phyloP scores from a whole-genome alignment of 37 sponge, comb jelly and placozoan genomes.

The Aphrocallistes beatrix region DNA sequence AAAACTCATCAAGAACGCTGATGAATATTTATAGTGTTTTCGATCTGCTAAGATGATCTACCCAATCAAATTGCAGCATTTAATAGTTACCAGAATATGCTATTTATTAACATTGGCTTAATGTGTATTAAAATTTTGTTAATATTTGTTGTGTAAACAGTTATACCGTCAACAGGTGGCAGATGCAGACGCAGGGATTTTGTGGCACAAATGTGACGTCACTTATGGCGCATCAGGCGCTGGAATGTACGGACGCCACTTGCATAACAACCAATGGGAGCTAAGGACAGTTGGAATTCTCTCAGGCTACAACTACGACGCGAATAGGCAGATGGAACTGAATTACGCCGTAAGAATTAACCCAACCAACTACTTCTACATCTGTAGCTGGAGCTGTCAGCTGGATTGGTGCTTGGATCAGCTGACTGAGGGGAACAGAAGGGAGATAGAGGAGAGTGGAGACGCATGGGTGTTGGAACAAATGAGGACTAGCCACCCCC shows the following conservation, averaged over 20 bases:
- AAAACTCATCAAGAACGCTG: too few relatives aligned
- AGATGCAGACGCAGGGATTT: background rate
- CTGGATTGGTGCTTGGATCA: background rate
- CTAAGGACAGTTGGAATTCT: background rate
- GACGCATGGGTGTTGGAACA: background rate
- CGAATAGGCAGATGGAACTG: background rate
- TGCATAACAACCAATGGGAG: background rate
- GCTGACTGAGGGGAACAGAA: background rate
- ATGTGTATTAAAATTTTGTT: too few relatives aligned
- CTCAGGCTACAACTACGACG: background rate
- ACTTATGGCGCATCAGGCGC: background rate
- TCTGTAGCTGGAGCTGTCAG: background rate
- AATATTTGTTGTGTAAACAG: too few relatives aligned
- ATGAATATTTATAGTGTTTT: too few relatives aligned
- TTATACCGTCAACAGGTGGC: too few relatives aligned
- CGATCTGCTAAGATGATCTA: too few relatives aligned
- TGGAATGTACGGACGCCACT: background rate
- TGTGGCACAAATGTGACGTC: slow-evolving; percentile 8
- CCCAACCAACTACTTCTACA: slow-evolving; percentile 9
- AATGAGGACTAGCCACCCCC: background rate
- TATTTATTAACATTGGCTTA: too few relatives aligned
- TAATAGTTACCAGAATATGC: too few relatives aligned
- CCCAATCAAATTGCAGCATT: too few relatives aligned
- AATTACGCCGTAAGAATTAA: background rate
- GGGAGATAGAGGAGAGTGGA: background rate